Base-by-base conservation (phyloP, 1,140 invertebrate species). In the Geopemphigus sp. region DNA sequence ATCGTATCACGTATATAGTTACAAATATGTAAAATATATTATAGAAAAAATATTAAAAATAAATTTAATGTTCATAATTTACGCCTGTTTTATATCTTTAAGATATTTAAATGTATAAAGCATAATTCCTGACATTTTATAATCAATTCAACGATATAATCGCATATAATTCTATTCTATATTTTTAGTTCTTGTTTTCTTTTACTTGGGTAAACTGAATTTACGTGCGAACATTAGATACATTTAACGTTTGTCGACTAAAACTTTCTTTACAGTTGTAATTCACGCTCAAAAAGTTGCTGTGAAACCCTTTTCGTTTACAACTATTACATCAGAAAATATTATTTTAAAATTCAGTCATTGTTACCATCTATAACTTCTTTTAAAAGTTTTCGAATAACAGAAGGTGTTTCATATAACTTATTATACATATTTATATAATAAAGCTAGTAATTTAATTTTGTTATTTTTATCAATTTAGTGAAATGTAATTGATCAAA, bases 281-380 rank as follows among this genome's bases (percentile, higher is more conserved):
- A 54, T 72, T 72, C 54, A 72, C n/a, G 24, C 53, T 29, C 68
- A 72, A 72, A 70, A 72, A 72, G 68, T 72, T 72, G 50, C 29
- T 32, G 50, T 72, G 24, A 29, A 72, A 53, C 68, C 68, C 50
- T 53, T 54, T 72, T 72, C 26, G 17, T 72, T 72, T 29, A 54
- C 10, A 29, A 72, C 17, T 32, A 54, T 39, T 39, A 53, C 47
- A 54, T 72, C 24, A 54, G 68, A 72, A 72, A 72, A 29, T 54
- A 72, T 54, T 15, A 72, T 54, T 72, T 72, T 53, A 12, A 72
- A 32, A 72, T 54, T 72, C 24, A 72, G 50, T 53, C n/a, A 22
- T 1, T 53, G 66, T 26, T 15, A 24, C 15, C 24, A 19, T 72
- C 22, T 26, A 3, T 3, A n/a, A 29, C 68, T 53, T 15, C 24